Base-by-base conservation (phyloP, 37 sponge, comb jelly and placozoan genomes). In the Haliclona indistincta region DNA sequence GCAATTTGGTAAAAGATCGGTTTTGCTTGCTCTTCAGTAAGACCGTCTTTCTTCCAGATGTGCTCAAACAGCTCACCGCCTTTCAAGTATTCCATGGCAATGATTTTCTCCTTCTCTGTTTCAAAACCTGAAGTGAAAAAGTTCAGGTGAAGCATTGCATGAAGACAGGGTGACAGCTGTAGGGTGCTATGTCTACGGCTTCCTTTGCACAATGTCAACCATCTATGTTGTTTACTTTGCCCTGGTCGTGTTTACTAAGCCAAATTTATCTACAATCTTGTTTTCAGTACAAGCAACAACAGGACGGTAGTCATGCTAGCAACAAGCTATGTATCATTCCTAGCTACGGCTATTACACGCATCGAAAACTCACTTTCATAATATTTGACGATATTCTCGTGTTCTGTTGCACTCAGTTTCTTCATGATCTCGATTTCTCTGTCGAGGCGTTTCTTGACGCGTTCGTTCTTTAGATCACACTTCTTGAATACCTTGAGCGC, bases 11-110 rank as follows among this genome's bases (percentile, higher is more conserved):
- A 4, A 52, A 83, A 83, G 51, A 83, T 45, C 29, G 13, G 37
- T 60, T 70, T 37, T 47, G 84, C 84, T 34, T 67, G 58, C 25
- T 60, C 36, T 49, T 83, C 84, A 39, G 1, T 26, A 55, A 83
- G 63, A 3, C 84, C 84, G 17, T 62, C 37, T 7, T 54, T 53
- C 40, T 76, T 42, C 34, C 19, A 42, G 1, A 83, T 70, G 64
- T 74, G 68, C 41, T 83, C 84, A 54, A 70, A 83, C 0, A 83
- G 84, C 43, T 83, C 84, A 13, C 84, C 84, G 36, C 43, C n/a
- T 0, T 76, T 44, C 23, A 76, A 20, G 42, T 83, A 75, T 47
- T 83, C 84, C 84, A 83, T 83, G 7, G 69, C 84, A 1, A 83
- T 68, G 11, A 32, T 44, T 15, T 20, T 37, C 58, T 83, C 51